These are phyloP conservation scores for Matsumurasca onukii DNA, from an alignment of 1,140 invertebrate genomes.

Conservation along the genomic window DNA sequence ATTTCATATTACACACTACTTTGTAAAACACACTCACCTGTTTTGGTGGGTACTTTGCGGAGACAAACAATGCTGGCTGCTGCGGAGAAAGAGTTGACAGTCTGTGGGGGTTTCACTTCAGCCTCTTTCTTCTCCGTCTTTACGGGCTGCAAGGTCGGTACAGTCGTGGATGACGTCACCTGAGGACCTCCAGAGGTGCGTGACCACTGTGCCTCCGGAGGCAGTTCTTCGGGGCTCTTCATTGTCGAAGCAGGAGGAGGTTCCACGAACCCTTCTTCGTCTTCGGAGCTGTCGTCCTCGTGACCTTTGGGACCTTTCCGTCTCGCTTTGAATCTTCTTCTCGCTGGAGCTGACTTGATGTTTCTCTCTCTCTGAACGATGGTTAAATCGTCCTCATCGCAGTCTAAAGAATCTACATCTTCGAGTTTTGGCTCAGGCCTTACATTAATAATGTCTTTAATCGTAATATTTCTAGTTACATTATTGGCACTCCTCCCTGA, in stretches of 20 bases:
- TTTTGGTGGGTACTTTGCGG: slow-evolving; percentile 1
- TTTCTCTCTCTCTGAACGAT: slow-evolving; percentile 9
- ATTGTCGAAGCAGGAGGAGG: neutral
- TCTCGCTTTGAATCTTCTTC: slow-evolving; percentile 12
- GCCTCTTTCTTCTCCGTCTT: neutral
- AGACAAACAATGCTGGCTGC: neutral
- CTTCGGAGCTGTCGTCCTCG: slow-evolving; percentile 19
- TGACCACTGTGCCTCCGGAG: neutral
- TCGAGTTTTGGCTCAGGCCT: neutral
- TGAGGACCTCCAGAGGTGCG: neutral
- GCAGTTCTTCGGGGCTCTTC: slow-evolving; percentile 18
- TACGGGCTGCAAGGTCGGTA: neutral
- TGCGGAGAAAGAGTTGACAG: neutral
- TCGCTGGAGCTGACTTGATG: slow-evolving; percentile 10
- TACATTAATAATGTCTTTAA: neutral
- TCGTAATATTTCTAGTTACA: neutral
- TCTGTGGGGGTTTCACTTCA: neutral
- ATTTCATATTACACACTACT: too few relatives aligned
- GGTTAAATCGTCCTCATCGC: slow-evolving; percentile 28
- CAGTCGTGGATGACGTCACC: neutral
- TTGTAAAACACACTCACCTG: neutral
- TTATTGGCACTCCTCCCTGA: slow-evolving; percentile 3
- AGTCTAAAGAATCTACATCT: slow-evolving; percentile 29
- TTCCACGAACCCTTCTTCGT: neutral
- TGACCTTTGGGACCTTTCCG: slow-evolving; percentile 26